Evolutionary conservation across 2,113 vertebrate species (phyloP).

Genomic region (Ornithorhynchus anatinus): DNA sequence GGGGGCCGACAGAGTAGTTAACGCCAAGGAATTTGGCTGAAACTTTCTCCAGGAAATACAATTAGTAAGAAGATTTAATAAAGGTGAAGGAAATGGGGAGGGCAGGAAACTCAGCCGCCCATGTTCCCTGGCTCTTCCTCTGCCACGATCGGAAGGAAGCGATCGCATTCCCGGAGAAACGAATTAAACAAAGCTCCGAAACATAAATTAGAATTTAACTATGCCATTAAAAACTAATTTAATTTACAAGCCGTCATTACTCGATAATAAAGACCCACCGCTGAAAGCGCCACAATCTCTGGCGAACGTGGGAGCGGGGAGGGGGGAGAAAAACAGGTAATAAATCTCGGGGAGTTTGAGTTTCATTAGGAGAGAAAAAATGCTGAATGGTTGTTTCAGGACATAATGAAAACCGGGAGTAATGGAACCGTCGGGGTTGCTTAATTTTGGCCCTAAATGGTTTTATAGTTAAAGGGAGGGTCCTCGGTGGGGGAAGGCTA

Average conservation of each 20-base stretch:
- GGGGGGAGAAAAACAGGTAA: constrained; percentile 56
- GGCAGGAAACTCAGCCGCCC: constrained; percentile 30
- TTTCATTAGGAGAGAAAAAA: constrained; percentile 68
- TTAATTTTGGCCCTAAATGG: constrained; percentile 54
- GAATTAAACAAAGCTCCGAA: constrained; percentile 78
- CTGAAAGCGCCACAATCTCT: constrained; percentile 70
- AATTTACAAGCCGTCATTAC: constrained; percentile 77
- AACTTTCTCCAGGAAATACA: constrained; percentile 64
- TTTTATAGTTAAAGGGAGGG: constrained; percentile 48
- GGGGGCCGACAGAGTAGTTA: constrained; percentile 2
- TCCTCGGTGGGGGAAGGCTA: constrained; percentile 25
- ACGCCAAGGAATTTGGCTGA: constrained; percentile 33
- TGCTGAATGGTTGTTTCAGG: constrained; percentile 71
- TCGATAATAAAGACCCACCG: constrained; percentile 75
- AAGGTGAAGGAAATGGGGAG: constrained; percentile 48
- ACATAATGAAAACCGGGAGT: constrained; percentile 62
- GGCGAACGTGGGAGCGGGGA: constrained; percentile 58
- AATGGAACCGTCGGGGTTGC: constrained; percentile 60
- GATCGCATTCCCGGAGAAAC: constrained; percentile 72
- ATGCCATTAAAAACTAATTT: constrained; percentile 77
- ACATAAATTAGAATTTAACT: constrained; percentile 85
- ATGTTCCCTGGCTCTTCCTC: constrained; percentile 58
- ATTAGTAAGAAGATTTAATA: constrained; percentile 66
- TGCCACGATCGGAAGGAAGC: constrained; percentile 69
- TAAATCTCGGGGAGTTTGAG: constrained; percentile 74